Percentiles rank a stretch among this genome's conserved stretches.
phyloP scores from a whole-genome alignment of 2,113 vertebrate genomes.

The Nymphicus hollandicus region DNA sequence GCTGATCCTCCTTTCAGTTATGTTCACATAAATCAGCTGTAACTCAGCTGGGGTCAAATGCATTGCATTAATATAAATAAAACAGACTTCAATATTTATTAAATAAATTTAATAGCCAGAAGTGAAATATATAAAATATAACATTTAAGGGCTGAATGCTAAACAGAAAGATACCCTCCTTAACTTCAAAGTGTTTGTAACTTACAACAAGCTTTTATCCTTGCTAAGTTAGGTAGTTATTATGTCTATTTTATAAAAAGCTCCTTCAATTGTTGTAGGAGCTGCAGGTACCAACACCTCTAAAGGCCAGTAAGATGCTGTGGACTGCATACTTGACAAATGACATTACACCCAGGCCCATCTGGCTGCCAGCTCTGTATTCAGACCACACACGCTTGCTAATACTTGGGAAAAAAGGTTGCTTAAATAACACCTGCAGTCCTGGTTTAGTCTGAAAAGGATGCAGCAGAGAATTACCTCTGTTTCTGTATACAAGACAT shows the following conservation, averaged over 20 bases:
- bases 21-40: not conserved
- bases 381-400: not conserved
- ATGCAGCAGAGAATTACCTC: not conserved
- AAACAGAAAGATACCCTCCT: not conserved
- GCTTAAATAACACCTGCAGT: not conserved
- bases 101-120: not conserved
- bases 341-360: accelerated
- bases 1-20: not conserved
- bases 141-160: not conserved
- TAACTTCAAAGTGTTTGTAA: not conserved
- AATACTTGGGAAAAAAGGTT: not conserved
- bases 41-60: not conserved
- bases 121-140: not conserved
- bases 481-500: not conserved
- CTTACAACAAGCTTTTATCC: not conserved
- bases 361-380: not conserved
- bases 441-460: not conserved
- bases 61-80: not conserved
- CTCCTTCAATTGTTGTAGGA: not conserved
- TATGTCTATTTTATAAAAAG: not conserved
- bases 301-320: not conserved
- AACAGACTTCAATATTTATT: not conserved
- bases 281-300: not conserved
- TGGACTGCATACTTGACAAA: too few relatives aligned
- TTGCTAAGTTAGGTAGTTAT: not conserved